Evolutionary conservation across 2,888 invertebrate genomes (phyloP), one percentile per base, ranked within the genome.

Genomic region (Crematogaster levior): DNA sequence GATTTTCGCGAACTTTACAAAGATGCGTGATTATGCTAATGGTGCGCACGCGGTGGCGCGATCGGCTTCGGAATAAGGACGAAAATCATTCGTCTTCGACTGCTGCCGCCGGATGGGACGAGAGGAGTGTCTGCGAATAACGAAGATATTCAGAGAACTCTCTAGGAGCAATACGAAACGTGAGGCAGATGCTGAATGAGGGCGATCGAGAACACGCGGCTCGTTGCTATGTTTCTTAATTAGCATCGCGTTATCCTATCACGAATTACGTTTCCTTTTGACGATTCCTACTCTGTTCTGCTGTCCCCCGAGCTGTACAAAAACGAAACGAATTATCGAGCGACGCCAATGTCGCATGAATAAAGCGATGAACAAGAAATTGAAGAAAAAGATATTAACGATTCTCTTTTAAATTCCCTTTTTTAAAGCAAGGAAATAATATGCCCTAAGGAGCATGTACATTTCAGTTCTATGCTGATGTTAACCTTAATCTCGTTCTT

Each of bases 21-120:
- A 85, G 83, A 88, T 79, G 82, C 83, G 82, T 84, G 88, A 86
- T 86, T 89, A 85, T 84, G 86, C 81, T 89, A 89, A 89, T 83
- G 89, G 87, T 61, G 63, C 63, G 70, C 48, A 27, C 70, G 40
- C 61, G 18, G 27, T 40, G 24, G 18, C 65, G 18, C 61, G 21
- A 73, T 18, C 48, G 70, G 43, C 0, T 37, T 43, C 43, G 27
- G 65, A 82, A 72, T 73, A 53, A 79, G 46, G 68, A 68, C 51
- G 77, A 81, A 66, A 81, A 68, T 84, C 74, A 81, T 81, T 84
- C 82, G 51, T 81, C 74, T 63, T 74, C 72, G 73, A 53, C 53
- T 48, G 63, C 51, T 27, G 34, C 24, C 37, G 58, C 56, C 75
- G 56, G 77, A 75, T 82, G 37, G 18, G 34, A 65, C 65, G 58